A percentile compares a stretch with the other conserved stretches of the same genome.
Evolutionary conservation across 2,797 vertebrate species (phyloP).

Genomic region (Lithobates sylvaticus): DNA sequence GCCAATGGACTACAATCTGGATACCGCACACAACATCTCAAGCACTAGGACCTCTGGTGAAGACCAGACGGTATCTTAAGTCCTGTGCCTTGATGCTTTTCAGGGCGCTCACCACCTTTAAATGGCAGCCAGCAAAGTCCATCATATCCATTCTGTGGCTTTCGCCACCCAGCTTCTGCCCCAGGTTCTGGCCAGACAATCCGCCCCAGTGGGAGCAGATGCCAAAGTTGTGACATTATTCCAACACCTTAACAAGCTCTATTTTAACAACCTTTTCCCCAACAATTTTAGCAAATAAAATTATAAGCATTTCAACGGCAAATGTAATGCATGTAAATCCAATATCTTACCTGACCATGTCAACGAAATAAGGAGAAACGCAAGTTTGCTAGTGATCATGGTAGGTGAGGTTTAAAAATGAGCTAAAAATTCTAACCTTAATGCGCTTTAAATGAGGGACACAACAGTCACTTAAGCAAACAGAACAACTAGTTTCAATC

Average conservation of each 20-base stretch:
- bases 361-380: conserved; percentile 37
- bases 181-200: no score
- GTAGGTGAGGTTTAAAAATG: conserved; percentile 27
- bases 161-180: no score
- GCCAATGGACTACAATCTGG: no score
- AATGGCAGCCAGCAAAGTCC: no score
- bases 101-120: no score
- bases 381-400: conserved; percentile 42
- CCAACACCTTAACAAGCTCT: neutral
- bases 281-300: neutral
- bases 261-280: neutral
- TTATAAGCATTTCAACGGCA: neutral
- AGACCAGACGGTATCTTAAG: no score
- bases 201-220: no score
- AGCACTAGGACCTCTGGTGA: no score
- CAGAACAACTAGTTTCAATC: conserved; percentile 21
- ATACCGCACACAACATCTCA: no score
- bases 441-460: conserved; percentile 12
- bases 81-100: no score
- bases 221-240: neutral
- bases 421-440: conserved; percentile 6
- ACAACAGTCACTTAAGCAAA: conserved; percentile 36
- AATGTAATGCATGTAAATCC: neutral
- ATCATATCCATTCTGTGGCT: no score
- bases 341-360: conserved; percentile 46